These are phyloP conservation scores for Muraenolepis orangiensis DNA, from an alignment of 2,797 vertebrate genomes.

Conservation along the genomic window DNA sequence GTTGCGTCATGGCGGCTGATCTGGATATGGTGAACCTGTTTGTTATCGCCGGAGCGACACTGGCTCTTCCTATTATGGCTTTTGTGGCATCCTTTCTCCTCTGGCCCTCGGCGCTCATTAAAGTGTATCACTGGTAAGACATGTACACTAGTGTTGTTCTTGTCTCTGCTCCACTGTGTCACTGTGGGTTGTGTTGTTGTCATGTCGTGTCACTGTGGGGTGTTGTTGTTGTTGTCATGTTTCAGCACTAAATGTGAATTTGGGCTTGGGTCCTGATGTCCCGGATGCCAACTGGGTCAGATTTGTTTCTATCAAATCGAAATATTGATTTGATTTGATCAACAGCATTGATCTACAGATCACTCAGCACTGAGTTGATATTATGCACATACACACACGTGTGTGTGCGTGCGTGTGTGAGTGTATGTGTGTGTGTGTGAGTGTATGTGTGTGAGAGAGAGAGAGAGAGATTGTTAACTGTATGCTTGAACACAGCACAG, in stretches of 20 bases:
- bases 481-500: too few species aligned
- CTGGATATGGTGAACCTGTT: slow-evolving; percentile 88
- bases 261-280: not conserved
- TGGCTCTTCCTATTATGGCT: slow-evolving; percentile 91
- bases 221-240: not conserved
- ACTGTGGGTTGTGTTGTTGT: not conserved
- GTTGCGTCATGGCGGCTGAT: slow-evolving; percentile 75
- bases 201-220: too few species aligned
- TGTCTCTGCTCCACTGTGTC: not conserved
- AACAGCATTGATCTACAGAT: too few species aligned
- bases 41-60: slow-evolving; percentile 83
- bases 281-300: not conserved
- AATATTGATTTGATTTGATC: not conserved
- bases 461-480: not conserved
- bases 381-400: not conserved
- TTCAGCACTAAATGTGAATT: not conserved
- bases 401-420: too few species aligned
- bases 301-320: not conserved
- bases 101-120: slow-evolving; percentile 91
- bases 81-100: slow-evolving; percentile 89
- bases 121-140: slow-evolving; percentile 92
- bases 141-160: not conserved
- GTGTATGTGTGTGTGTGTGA: not conserved
- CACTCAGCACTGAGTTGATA: not conserved
- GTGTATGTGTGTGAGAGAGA: not conserved